These are phyloP conservation scores for Drosophila parvula DNA, from an alignment of 1,140 invertebrate species.

Conservation along the genomic window DNA sequence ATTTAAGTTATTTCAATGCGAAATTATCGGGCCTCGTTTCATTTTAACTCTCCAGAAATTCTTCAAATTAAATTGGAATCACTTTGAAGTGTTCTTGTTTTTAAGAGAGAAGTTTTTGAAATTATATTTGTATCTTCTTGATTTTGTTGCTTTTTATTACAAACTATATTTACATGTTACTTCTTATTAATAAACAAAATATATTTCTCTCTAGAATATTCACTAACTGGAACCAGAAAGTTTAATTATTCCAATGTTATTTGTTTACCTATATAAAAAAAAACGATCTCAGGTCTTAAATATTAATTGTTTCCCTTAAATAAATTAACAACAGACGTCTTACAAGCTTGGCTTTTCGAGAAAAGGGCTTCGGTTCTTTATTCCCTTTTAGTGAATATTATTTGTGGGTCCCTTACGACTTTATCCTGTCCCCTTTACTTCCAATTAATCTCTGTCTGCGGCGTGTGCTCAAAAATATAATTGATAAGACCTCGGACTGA, in stretches of 20 bases:
- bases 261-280: too few species aligned
- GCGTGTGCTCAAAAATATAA: slow-evolving; percentile 23
- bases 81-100: neutral
- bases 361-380: too few species aligned
- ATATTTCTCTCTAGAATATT: too few species aligned
- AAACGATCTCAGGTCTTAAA: neutral
- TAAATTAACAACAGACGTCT: neutral
- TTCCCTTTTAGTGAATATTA: neutral
- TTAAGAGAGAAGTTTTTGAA: too few species aligned
- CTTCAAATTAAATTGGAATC: neutral
- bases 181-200: too few species aligned
- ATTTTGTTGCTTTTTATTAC: too few species aligned
- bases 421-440: neutral
- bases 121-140: neutral
- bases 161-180: too few species aligned
- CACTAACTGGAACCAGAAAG: too few species aligned
- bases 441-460: slow-evolving; percentile 21
- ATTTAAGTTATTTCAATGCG: neutral
- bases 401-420: neutral
- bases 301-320: neutral
- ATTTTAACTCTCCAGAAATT: neutral
- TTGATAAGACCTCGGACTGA: slow-evolving; percentile 15
- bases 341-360: neutral
- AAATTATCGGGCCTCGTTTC: neutral
- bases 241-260: too few species aligned